Conservation (phyloP, 2,113 vertebrate species). For the Solea senegalensis region DNA sequence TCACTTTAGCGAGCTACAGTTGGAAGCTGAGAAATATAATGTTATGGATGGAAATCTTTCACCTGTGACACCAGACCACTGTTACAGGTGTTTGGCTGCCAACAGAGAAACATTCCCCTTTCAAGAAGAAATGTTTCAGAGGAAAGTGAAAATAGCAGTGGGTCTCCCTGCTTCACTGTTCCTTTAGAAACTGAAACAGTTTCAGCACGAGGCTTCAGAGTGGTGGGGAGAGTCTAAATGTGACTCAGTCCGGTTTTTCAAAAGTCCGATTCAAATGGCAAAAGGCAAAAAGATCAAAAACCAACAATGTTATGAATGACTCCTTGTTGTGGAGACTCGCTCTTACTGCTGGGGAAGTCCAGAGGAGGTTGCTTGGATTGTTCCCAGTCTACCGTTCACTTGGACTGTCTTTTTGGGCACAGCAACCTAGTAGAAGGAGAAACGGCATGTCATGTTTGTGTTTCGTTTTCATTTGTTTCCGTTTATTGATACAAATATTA, state of each 20-base stretch:
- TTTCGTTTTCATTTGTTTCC: background rate
- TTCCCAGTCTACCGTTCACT: constrained; percentile 82
- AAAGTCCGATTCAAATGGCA: constrained; percentile 15
- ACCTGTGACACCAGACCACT: constrained; percentile 6
- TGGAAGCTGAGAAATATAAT: background rate
- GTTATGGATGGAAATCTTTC: constrained; percentile 20
- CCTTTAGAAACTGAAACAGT: constrained; percentile 13
- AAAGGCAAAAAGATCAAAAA: constrained; percentile 2
- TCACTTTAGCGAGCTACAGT: constrained; percentile 8
- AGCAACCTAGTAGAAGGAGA: constrained; percentile 71
- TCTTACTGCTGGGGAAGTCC: constrained; percentile 41
- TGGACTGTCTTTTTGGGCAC: constrained; percentile 76
- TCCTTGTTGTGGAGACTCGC: constrained; percentile 34
- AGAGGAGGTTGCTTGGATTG: constrained; percentile 62
- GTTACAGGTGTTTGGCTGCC: constrained; percentile 44
- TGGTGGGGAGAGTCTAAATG: background rate
- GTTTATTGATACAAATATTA: constrained; percentile 12
- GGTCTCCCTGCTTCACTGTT: background rate
- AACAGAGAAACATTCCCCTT: constrained; percentile 12
- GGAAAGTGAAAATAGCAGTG: constrained; percentile 9
- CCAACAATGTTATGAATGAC: constrained; percentile 6
- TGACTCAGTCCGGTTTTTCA: constrained; percentile 15
- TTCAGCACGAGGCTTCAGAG: background rate
- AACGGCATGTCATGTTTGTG: constrained; percentile 41
- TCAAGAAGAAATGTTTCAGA: background rate